Conservation (phyloP, 1,140 invertebrate genomes). For the Aleiodes sp. region DNA sequence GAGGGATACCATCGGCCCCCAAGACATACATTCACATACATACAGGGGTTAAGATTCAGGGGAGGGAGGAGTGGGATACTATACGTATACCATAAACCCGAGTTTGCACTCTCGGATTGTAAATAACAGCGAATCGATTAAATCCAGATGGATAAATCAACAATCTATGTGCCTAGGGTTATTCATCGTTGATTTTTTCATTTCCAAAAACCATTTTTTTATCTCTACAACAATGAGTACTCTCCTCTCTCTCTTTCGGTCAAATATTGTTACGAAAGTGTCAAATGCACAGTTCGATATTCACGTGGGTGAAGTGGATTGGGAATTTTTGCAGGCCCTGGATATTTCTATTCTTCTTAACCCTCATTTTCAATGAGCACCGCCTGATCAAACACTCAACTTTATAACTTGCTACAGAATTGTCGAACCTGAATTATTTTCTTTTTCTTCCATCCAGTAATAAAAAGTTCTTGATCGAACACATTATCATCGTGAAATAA, state of each 20-base stretch:
- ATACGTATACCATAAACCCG: conserved; percentile 34
- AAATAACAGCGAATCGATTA: conserved; percentile 35
- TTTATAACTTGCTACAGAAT: conserved; percentile 18
- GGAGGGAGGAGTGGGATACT: conserved; percentile 33
- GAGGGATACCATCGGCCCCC: background rate
- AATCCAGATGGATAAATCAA: conserved; percentile 17
- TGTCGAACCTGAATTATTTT: conserved; percentile 44
- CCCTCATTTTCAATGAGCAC: conserved; percentile 41
- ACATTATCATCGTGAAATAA: too few relatives aligned
- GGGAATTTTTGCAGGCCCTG: conserved; percentile 62
- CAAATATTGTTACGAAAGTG: conserved; percentile 21
- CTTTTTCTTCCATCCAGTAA: too few relatives aligned
- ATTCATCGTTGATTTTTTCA: background rate
- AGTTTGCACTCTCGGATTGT: conserved; percentile 39
- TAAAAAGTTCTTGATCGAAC: background rate
- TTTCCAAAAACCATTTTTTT: background rate
- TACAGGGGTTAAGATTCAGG: background rate
- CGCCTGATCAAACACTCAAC: conserved; percentile 59
- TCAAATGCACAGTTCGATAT: background rate
- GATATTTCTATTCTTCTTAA: conserved; percentile 52
- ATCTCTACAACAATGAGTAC: too few relatives aligned
- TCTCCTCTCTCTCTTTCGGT: too few relatives aligned
- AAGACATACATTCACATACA: conserved; percentile 1
- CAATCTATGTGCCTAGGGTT: background rate
- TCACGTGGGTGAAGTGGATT: conserved; percentile 45